Conservation (phyloP, 1,140 invertebrate species). For the Drosophila lowei region DNA sequence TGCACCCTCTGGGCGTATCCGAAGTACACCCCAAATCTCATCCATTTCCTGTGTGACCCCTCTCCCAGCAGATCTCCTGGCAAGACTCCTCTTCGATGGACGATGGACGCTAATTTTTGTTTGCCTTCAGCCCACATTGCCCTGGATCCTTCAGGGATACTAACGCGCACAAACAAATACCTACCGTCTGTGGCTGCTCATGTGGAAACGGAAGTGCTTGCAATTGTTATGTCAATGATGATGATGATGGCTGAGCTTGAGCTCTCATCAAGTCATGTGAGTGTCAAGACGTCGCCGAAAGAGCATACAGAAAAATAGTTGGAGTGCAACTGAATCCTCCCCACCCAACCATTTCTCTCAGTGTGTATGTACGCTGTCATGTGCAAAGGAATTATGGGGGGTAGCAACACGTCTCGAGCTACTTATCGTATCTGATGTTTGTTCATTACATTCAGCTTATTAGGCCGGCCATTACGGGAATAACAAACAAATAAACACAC, state of each 20-base stretch:
- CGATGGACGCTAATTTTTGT: conserved; percentile 45
- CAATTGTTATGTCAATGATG: conserved; percentile 58
- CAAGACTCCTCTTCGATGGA: conserved; percentile 33
- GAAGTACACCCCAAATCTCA: too few species aligned
- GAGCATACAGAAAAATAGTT: neutral
- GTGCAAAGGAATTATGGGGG: conserved; percentile 25
- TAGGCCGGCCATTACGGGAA: conserved; percentile 12
- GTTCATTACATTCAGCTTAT: conserved; percentile 49
- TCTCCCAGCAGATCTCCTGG: conserved; percentile 19
- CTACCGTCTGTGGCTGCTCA: conserved; percentile 23
- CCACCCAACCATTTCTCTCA: neutral
- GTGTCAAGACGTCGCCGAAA: conserved; percentile 20
- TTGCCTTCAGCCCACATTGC: conserved; percentile 36
- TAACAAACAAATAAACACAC: conserved; percentile 14
- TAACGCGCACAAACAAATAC: conserved; percentile 15
- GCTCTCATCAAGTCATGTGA: conserved; percentile 49
- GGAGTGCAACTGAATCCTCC: too few species aligned
- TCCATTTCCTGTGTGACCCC: too few species aligned
- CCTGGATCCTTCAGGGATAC: conserved; percentile 8
- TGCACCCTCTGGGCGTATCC: too few species aligned
- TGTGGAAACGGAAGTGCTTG: conserved; percentile 47
- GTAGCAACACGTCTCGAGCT: neutral
- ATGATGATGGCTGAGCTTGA: conserved; percentile 47
- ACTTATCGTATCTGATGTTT: conserved; percentile 38
- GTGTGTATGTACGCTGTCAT: conserved; percentile 30